Evolutionary conservation across 2,113 vertebrate genomes (phyloP).

Genomic region (Balaeniceps rex): DNA sequence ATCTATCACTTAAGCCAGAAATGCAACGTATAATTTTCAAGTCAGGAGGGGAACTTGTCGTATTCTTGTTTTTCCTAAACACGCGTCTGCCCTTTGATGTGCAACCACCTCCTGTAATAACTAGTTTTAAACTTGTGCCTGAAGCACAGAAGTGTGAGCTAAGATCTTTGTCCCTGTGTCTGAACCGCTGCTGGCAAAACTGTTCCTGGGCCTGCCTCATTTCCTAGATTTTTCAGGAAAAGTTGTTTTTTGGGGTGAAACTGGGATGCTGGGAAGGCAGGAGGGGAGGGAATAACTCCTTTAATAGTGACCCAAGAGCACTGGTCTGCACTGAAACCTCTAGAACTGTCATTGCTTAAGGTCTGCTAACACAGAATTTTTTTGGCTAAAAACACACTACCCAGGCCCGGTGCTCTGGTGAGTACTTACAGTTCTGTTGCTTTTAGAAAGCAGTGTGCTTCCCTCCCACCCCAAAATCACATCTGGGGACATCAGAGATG

Average conservation of each 20-base stretch:
- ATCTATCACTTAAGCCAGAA: conserved; percentile 35
- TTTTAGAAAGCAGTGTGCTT: neutral
- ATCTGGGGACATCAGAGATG: rapidly evolving
- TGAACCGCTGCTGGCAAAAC: neutral
- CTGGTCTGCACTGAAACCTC: neutral
- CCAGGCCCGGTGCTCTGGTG: neutral
- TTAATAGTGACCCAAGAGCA: neutral
- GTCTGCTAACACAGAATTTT: neutral
- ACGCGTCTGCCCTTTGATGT: conserved; percentile 19
- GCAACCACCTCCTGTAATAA: conserved; percentile 23
- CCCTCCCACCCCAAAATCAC: neutral
- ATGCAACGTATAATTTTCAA: conserved; percentile 19
- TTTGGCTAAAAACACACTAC: neutral
- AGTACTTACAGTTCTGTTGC: neutral
- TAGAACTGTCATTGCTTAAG: neutral
- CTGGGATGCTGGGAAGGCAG: neutral
- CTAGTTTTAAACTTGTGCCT: conserved; percentile 18
- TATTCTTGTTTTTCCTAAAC: conserved; percentile 34
- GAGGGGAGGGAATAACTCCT: neutral
- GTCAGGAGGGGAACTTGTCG: neutral
- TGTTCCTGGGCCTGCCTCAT: neutral
- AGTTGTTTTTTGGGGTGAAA: neutral
- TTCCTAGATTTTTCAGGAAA: neutral
- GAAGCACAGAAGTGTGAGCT: neutral
- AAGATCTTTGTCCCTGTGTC: neutral